Base-by-base conservation (phyloP, 2,888 invertebrate species). In the Margaritifera margaritifera region DNA sequence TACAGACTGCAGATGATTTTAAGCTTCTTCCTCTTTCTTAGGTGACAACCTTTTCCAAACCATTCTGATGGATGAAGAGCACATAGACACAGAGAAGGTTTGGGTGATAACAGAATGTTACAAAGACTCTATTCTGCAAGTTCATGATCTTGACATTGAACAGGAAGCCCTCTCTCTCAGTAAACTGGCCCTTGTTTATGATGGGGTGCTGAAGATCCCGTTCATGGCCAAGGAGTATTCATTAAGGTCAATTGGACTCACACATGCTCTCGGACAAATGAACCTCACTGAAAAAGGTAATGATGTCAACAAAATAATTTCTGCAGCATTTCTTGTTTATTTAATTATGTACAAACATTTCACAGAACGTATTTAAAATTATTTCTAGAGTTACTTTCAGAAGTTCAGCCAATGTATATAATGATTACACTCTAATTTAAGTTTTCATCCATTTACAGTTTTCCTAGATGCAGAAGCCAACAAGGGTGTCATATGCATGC, bases 21-120 rank as follows among this genome's bases (percentile, higher is more conserved):
- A 31, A 31, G 31, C 31, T 31, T 31, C 31, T 15, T n/a, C 15
- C 27, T 64, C 56, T 6, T 42, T 59, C 64, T 8, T 27, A 84
- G 83, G 78, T 52, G 83, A 83, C 62, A 66, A 68, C 0, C 24
- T 84, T 57, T 69, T 80, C 25, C 59, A 73, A 19, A 68, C 68
- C 11, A 64, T 76, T 11, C 50, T 79, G 15, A 57, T 54, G 27
- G 79, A 82, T 6, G 77, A 79, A 55, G 84, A 82, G 64, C 52
- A 70, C n/a, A 69, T 84, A 20, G 81, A 81, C 62, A 79, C 82
- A 19, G 80, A 82, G 56, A 74, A 81, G 76, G 71, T 81, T 8
- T 83, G 77, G 73, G 83, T 82, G 42, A 74, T 81, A 4, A 75
- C 81, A 8, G 84, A 84, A 66, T 83, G 80, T 79, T 81, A 80